Evolutionary conservation across 2,113 vertebrate species (phyloP).

Genomic region (Rhodinocichla rosea): DNA sequence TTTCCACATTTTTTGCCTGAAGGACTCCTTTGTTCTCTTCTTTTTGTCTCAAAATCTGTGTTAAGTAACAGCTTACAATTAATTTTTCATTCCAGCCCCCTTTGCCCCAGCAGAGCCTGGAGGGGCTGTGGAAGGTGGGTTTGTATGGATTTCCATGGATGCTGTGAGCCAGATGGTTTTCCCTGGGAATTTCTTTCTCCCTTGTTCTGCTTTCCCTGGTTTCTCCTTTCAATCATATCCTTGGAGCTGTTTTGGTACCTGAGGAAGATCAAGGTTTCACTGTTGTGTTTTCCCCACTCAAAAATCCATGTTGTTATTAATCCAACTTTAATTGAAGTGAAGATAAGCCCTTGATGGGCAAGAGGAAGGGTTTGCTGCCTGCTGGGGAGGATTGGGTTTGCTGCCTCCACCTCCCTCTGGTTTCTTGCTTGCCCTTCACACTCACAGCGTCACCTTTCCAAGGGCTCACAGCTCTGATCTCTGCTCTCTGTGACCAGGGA

Average conservation of each 20-base stretch:
- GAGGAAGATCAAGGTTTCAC: background rate
- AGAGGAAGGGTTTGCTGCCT: background rate
- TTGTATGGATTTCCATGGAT: background rate
- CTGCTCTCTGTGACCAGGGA: background rate
- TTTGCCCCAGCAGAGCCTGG: background rate
- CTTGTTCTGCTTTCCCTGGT: background rate
- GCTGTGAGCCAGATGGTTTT: background rate
- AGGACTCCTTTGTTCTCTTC: conserved; percentile 37
- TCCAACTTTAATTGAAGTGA: background rate
- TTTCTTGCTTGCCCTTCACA: background rate
- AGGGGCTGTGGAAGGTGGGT: background rate
- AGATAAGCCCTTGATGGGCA: background rate
- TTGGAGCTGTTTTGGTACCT: background rate
- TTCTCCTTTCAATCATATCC: background rate
- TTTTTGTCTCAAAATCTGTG: conserved; percentile 10
- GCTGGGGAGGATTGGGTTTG: background rate
- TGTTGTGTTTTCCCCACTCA: background rate
- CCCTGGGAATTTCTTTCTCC: background rate
- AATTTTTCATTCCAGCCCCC: background rate
- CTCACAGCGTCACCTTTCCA: background rate
- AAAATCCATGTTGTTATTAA: background rate
- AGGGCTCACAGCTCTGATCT: fast-evolving
- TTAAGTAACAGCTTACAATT: conserved; percentile 26
- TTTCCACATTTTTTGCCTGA: conserved; percentile 38
- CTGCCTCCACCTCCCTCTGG: background rate